phyloP scores from a whole-genome alignment of 2,797 vertebrate species.

The Odontamblyopus rebecca region DNA sequence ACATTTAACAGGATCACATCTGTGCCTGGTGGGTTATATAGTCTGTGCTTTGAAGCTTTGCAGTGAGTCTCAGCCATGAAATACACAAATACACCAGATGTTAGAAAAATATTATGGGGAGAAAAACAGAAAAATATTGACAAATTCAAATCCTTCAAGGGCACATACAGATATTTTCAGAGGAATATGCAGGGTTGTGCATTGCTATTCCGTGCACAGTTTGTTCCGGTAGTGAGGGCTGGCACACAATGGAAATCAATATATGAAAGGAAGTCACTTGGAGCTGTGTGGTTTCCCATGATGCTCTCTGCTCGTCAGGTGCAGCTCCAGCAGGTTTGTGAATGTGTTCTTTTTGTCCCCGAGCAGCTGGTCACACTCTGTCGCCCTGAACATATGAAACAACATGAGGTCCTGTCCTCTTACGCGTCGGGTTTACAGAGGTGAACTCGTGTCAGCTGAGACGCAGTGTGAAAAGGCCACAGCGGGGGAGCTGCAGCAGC shows the following conservation, averaged over 20 bases:
- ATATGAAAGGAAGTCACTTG: slow-evolving; percentile 1
- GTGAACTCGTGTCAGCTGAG: slow-evolving; percentile 3
- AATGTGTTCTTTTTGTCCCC: slow-evolving; percentile 6
- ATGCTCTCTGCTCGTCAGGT: slow-evolving; percentile 6
- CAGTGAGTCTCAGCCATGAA: slow-evolving; percentile 1
- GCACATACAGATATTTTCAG: not conserved
- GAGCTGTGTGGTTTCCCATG: slow-evolving; percentile 8
- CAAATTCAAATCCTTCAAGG: not conserved
- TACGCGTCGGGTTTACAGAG: slow-evolving; percentile 7
- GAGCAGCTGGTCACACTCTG: not conserved
- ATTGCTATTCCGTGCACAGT: not conserved
- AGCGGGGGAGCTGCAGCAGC: not conserved
- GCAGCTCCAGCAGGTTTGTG: slow-evolving; percentile 10
- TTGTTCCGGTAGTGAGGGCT: not conserved
- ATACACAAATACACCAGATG: not conserved
- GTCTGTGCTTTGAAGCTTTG: not conserved
- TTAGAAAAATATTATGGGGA: not conserved
- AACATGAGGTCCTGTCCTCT: not conserved
- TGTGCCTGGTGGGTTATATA: not conserved
- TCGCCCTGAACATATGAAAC: not conserved
- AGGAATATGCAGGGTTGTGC: not conserved
- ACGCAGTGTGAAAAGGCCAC: not conserved
- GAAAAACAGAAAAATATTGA: too few relatives aligned
- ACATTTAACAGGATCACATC: not conserved
- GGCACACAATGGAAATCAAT: not conserved